A percentile compares a stretch with the other conserved stretches of the same genome.
Evolutionary conservation across 2,113 vertebrate genomes (phyloP).

Genomic region (Scytalopus superciliaris): DNA sequence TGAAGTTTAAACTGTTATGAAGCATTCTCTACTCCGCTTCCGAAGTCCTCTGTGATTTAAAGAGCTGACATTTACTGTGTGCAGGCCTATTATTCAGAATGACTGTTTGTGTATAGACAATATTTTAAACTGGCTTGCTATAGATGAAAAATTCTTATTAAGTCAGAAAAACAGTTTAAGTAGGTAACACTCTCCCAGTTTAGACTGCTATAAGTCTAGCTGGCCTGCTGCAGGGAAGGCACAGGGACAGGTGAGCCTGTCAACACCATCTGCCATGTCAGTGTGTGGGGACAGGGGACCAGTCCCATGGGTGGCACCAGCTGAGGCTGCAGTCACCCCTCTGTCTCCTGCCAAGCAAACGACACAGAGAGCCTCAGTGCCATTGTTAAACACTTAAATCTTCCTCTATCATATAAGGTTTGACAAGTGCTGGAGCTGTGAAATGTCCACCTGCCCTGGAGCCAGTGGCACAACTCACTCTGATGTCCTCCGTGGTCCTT

Average conservation of each 20-base stretch:
- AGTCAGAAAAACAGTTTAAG: slow-evolving; percentile 81
- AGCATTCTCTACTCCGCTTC: slow-evolving; percentile 84
- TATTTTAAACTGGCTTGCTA: slow-evolving; percentile 89
- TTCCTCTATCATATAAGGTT: background rate
- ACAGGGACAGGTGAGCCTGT: background rate
- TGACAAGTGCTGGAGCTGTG: background rate
- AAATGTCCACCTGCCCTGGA: background rate
- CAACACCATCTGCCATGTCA: background rate
- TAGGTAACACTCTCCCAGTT: slow-evolving; percentile 80
- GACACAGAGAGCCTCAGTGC: background rate
- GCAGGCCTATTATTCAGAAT: slow-evolving; percentile 98
- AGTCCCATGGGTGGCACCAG: background rate
- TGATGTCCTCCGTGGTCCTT: accelerated
- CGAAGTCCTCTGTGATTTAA: slow-evolving; percentile 91
- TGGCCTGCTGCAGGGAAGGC: slow-evolving; percentile 52
- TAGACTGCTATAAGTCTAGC: slow-evolving; percentile 73
- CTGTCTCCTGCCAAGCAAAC: accelerated
- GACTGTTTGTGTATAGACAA: slow-evolving; percentile 96
- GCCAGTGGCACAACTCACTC: background rate
- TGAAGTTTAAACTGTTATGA: slow-evolving; percentile 93
- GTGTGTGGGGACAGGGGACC: background rate
- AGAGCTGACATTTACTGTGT: slow-evolving; percentile 95
- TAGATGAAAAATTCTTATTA: slow-evolving; percentile 89
- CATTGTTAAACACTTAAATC: background rate
- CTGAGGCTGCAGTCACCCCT: accelerated